Evolutionary conservation across 2,888 invertebrate genomes (phyloP).

Genomic region (Parnassius apollo): DNA sequence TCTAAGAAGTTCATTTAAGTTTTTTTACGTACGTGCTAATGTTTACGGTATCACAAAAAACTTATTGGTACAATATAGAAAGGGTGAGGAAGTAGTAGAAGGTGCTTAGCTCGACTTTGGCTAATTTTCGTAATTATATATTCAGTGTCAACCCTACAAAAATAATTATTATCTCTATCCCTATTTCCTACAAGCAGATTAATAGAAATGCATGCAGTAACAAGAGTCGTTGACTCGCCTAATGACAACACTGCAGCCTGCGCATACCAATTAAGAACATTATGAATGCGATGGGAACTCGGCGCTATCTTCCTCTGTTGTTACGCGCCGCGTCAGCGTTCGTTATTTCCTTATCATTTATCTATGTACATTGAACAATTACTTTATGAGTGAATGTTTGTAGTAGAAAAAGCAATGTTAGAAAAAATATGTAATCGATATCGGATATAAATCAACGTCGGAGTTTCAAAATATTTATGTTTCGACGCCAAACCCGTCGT

Average conservation of each 20-base stretch:
- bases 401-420: too few species aligned
- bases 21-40: too few species aligned
- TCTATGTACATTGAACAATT: neutral
- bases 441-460: too few species aligned
- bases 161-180: conserved; percentile 5
- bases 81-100: too few species aligned
- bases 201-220: conserved; percentile 35
- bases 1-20: too few species aligned
- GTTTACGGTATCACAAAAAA: too few species aligned
- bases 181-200: conserved; percentile 28
- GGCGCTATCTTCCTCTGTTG: conserved; percentile 20
- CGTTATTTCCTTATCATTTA: conserved; percentile 4
- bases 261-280: conserved; percentile 67
- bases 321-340: neutral
- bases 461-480: too few species aligned
- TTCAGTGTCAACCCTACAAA: conserved; percentile 14
- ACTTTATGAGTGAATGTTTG: neutral
- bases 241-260: conserved; percentile 44
- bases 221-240: conserved; percentile 48
- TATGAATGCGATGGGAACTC: conserved; percentile 54
- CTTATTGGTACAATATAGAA: too few species aligned
- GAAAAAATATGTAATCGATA: too few species aligned
- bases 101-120: too few species aligned
- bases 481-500: too few species aligned
- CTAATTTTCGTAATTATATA: too few species aligned